A percentile compares a stretch with the other conserved stretches of the same genome.
phyloP scores from a whole-genome alignment of 2,797 vertebrate genomes.

The Thunnus albacares region DNA sequence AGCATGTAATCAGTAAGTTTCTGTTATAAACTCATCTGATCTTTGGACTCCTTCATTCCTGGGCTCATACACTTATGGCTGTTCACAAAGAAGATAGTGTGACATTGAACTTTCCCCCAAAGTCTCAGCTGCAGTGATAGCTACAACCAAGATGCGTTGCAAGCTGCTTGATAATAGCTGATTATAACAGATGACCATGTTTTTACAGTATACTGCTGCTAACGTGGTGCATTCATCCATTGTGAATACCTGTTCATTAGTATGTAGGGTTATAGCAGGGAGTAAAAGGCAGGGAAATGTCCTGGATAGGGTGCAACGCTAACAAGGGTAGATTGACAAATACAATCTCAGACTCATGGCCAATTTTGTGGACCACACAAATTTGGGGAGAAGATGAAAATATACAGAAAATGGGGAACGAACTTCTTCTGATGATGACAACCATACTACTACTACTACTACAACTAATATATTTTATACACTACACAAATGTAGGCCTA shows the following conservation, averaged over 20 bases:
- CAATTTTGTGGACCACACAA: too few species aligned
- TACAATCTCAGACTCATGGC: too few species aligned
- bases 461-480: too few species aligned
- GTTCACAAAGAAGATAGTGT: constrained; percentile 2
- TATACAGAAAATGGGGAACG: too few species aligned
- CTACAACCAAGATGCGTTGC: background rate
- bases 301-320: background rate
- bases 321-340: too few species aligned
- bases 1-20: background rate
- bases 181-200: background rate
- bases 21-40: constrained; percentile 27
- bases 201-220: background rate
- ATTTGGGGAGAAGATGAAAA: too few species aligned
- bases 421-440: too few species aligned
- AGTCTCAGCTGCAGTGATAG: background rate
- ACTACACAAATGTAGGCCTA: too few species aligned
- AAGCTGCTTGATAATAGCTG: background rate
- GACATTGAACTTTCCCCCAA: constrained; percentile 29
- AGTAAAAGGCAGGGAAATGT: background rate
- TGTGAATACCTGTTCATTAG: background rate
- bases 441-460: too few species aligned
- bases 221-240: background rate
- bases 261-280: background rate
- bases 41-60: constrained; percentile 60
- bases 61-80: background rate